Evolutionary conservation across 2,888 invertebrate genomes (phyloP), one percentile per base, ranked within the genome.

Genomic region (Podotricha telesiphe): DNA sequence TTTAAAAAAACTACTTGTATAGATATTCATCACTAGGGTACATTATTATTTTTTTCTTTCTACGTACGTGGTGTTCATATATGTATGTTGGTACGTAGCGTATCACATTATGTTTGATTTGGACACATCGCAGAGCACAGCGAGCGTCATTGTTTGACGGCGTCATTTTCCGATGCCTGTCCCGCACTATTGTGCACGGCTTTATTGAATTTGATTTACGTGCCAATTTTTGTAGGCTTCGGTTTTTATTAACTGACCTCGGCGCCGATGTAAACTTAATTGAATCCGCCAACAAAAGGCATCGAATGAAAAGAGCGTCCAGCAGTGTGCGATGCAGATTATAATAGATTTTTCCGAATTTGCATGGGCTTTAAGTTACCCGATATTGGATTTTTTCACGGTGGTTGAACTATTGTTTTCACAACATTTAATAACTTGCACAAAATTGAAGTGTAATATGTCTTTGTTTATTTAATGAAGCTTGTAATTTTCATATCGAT

Each of bases 241-340:
- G 88, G 91, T 91, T 92, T 91, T 92, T 90, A 91, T 89, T 89
- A 91, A 91, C 91, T 90, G 91, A 93, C 92, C 92, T 89, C 91
- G 86, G 89, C 82, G 89, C 86, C 86, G 89, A 86, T 92, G 92
- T 93, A 91, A 93, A 91, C 90, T 92, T 92, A 93, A 93, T 93
- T 92, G 92, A 91, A 92, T 92, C 88, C 86, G 79, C 83, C 83
- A 87, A 92, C 93, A 93, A 93, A 89, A 90, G 92, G 91, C 88
- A 85, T 84, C 84, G 84, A 85, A 88, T 92, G 92, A 91, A 92
- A 92, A 91, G 92, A 91, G 91, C 90, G 87, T 86, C 87, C 91
- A 85, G 82, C 86, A 87, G 87, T 92, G 92, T 92, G 93, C 89
- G 83, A 88, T 89, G 90, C 86, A 89, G 92, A 92, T 92, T 91